Conservation (phyloP, 2,113 vertebrate species). For the Oryzias woworae region DNA sequence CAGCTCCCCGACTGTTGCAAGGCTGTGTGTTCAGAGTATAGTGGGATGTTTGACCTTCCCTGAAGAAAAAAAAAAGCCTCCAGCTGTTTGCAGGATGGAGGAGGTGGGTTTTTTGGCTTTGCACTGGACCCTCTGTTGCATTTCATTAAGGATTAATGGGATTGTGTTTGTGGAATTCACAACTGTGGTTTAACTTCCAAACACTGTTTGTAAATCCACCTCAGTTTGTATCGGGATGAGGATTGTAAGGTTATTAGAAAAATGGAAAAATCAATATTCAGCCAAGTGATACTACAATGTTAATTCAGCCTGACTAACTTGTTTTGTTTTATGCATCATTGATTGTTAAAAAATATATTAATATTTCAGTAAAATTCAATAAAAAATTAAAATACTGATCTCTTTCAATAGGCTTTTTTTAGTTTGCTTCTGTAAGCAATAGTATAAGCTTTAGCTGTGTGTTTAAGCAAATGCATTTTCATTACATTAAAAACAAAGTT, state of each 20-base stretch:
- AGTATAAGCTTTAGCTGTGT: too few relatives aligned
- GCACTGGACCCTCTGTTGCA: slow-evolving; percentile 18
- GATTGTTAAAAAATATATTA: not conserved
- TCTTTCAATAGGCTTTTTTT: too few relatives aligned
- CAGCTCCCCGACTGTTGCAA: slow-evolving; percentile 16
- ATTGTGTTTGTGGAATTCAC: slow-evolving; percentile 19
- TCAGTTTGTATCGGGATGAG: slow-evolving; percentile 14
- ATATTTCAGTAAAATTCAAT: not conserved
- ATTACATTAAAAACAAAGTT: too few relatives aligned
- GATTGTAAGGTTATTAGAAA: slow-evolving; percentile 13
- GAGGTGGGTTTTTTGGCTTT: slow-evolving; percentile 28
- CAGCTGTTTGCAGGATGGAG: slow-evolving; percentile 41
- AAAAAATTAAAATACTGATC: not conserved
- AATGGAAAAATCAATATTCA: not conserved
- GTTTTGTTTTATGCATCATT: not conserved
- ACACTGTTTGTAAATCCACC: slow-evolving; percentile 3
- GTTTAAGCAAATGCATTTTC: too few relatives aligned
- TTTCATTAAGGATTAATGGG: slow-evolving; percentile 50
- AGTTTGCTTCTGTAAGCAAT: too few relatives aligned
- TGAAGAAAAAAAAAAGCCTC: slow-evolving; percentile 34
- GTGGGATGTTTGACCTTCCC: slow-evolving; percentile 34
- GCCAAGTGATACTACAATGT: slow-evolving; percentile 1
- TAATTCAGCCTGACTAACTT: slow-evolving; percentile 4
- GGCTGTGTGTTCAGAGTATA: slow-evolving; percentile 13
- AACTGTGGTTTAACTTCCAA: slow-evolving; percentile 12